These are phyloP conservation scores for Pachyramphus minor DNA, from an alignment of 2,113 vertebrate species.

Conservation along the genomic window DNA sequence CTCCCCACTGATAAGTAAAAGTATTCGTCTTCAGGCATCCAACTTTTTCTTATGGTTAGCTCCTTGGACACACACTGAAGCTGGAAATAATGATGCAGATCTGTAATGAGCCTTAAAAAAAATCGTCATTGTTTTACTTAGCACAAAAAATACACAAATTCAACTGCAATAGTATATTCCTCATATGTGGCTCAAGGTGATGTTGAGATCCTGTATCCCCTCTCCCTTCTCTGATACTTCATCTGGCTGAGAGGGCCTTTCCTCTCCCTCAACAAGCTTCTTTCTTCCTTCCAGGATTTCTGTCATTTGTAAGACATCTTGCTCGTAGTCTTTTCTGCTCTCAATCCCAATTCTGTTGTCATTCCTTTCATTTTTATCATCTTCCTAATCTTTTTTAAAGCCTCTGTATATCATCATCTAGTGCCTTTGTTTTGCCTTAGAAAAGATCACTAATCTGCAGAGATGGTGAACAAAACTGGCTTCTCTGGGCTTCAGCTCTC, in stretches of 20 bases:
- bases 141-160: not conserved
- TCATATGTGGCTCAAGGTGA: not conserved
- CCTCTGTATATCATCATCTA: not conserved
- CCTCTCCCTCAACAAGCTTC: not conserved
- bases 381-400: not conserved
- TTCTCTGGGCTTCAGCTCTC: not conserved
- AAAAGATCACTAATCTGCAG: not conserved
- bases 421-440: not conserved
- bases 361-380: not conserved
- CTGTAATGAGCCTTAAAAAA: not conserved
- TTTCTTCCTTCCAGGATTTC: not conserved
- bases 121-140: not conserved
- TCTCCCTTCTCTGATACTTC: not conserved
- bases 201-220: not conserved
- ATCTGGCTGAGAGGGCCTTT: not conserved
- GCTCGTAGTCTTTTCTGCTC: not conserved
- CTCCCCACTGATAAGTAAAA: not conserved
- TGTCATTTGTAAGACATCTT: not conserved
- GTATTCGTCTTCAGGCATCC: not conserved
- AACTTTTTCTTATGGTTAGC: not conserved
- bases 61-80: not conserved
- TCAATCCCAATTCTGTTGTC: not conserved
- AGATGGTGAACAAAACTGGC: not conserved
- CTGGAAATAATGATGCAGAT: not conserved
- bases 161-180: not conserved